Percentiles rank a stretch among this genome's conserved stretches.
These are phyloP conservation scores for Trinorchestia longiramus DNA, from an alignment of 1,140 invertebrate species.

Conservation along the genomic window DNA sequence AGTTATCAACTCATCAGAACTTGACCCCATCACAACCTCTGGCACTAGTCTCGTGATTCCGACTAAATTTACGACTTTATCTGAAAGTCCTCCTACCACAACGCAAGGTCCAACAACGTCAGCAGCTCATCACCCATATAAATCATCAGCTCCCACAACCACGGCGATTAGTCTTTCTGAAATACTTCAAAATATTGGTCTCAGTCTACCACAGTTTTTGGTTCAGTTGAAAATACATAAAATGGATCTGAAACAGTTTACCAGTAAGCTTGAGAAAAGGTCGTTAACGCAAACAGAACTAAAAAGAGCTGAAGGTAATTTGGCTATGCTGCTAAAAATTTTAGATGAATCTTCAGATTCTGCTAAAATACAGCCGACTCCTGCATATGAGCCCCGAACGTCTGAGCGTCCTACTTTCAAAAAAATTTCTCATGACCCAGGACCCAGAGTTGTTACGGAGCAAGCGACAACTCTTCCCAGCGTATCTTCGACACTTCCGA, in stretches of 20 bases:
- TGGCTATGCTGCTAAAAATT: slow-evolving; percentile 55
- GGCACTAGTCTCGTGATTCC: not conserved
- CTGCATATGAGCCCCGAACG: not conserved
- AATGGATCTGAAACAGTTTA: slow-evolving; percentile 62
- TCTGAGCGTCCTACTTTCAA: slow-evolving; percentile 12
- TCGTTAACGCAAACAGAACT: slow-evolving; percentile 59
- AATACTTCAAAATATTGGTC: slow-evolving; percentile 61
- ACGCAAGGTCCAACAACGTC: not conserved
- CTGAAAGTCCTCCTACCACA: not conserved
- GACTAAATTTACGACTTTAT: not conserved
- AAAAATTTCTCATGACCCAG: not conserved
- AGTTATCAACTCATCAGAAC: not conserved
- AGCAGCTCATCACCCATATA: not conserved
- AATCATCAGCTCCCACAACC: not conserved
- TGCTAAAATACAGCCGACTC: too few species aligned
- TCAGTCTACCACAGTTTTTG: slow-evolving; percentile 64
- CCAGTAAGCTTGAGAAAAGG: slow-evolving; percentile 54
- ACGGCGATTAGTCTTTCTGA: slow-evolving; percentile 61
- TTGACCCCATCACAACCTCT: not conserved
- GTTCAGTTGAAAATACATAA: slow-evolving; percentile 59
- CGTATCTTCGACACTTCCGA: not conserved
- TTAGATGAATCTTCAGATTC: slow-evolving; percentile 17
- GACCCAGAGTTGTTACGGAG: not conserved
- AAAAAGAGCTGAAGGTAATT: slow-evolving; percentile 57
- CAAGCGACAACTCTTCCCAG: not conserved